These are phyloP conservation scores for Allygus modestus DNA, from an alignment of 2,888 invertebrate species.

Conservation along the genomic window DNA sequence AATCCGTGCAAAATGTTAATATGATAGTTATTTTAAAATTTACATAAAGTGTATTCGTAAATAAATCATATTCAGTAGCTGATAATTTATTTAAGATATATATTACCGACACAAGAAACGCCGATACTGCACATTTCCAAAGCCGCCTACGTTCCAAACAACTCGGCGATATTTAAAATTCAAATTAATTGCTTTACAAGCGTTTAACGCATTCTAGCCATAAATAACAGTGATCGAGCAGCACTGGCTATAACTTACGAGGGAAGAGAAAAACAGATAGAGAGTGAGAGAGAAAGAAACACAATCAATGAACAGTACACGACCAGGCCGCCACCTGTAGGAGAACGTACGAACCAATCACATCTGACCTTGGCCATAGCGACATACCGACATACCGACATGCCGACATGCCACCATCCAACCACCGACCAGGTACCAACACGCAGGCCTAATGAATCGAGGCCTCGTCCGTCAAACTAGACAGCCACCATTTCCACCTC, in stretches of 20 bases:
- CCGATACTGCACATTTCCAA: not conserved
- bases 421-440: slow-evolving; percentile 16
- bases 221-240: slow-evolving; percentile 24
- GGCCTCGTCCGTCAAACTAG: not conserved
- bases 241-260: slow-evolving; percentile 5
- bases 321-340: not conserved
- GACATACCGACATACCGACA: slow-evolving; percentile 4
- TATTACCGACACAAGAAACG: too few species aligned
- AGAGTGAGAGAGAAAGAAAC: not conserved
- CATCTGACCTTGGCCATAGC: slow-evolving; percentile 28
- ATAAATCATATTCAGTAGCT: too few species aligned
- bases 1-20: too few species aligned
- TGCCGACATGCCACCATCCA: not conserved
- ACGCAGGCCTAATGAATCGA: slow-evolving; percentile 1
- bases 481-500: not conserved
- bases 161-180: slow-evolving; percentile 14
- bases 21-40: too few species aligned
- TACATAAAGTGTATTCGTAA: too few species aligned
- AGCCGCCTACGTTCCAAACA: not conserved
- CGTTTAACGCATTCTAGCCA: not conserved
- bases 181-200: slow-evolving; percentile 41
- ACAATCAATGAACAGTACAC: slow-evolving; percentile 35
- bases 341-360: slow-evolving; percentile 7
- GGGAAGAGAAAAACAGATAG: not conserved
- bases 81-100: too few species aligned